These are phyloP conservation scores for Pemphigus obesinymphae DNA, from an alignment of 1,140 invertebrate species.

Conservation along the genomic window DNA sequence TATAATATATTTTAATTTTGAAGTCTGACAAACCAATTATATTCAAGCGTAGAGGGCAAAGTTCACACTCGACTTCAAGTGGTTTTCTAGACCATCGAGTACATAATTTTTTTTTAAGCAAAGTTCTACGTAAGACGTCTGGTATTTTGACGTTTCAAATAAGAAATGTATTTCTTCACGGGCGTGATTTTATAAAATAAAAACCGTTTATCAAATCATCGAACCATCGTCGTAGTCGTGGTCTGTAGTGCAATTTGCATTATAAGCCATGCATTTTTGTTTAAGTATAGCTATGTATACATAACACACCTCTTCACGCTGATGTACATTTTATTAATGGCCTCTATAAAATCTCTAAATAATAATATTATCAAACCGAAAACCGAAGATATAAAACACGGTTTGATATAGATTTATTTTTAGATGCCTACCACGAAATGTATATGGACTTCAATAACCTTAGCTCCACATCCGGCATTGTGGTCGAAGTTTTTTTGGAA, in stretches of 20 bases:
- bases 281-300: neutral
- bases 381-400: too few species aligned
- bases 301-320: too few species aligned
- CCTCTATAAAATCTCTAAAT: too few species aligned
- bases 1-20: neutral
- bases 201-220: too few species aligned
- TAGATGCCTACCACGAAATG: neutral
- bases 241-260: too few species aligned
- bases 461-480: neutral
- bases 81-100: neutral
- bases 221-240: too few species aligned
- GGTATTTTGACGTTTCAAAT: slow-evolving; percentile 1
- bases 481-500: neutral
- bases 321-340: too few species aligned
- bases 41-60: neutral
- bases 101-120: neutral
- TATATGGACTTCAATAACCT: neutral
- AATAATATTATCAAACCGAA: too few species aligned
- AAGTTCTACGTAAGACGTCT: neutral
- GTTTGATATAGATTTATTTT: too few species aligned
- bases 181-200: neutral
- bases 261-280: too few species aligned
- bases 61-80: neutral
- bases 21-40: neutral
- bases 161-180: neutral